A percentile compares a stretch with the other conserved stretches of the same genome.
phyloP scores from a whole-genome alignment of 2,113 vertebrate genomes.

The Sinocyclocheilus grahami region DNA sequence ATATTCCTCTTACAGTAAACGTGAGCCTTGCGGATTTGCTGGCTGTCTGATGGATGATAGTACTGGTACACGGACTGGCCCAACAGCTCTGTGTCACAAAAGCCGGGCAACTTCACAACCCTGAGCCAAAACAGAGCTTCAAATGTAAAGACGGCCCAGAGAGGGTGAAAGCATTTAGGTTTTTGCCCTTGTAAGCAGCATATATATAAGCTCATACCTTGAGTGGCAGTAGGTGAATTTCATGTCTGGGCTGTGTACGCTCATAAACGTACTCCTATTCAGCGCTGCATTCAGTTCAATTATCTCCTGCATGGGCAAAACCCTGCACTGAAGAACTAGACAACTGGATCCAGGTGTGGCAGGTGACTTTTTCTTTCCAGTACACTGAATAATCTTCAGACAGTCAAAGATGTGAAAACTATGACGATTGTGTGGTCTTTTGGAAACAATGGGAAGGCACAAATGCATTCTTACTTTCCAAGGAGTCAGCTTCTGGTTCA shows the following conservation, averaged over 20 bases:
- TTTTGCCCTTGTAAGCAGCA: background rate
- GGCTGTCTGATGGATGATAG: conserved; percentile 60
- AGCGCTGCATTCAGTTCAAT: conserved; percentile 36
- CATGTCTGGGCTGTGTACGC: conserved; percentile 63
- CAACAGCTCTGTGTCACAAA: conserved; percentile 56
- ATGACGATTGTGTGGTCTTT: background rate
- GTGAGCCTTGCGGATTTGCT: conserved; percentile 57
- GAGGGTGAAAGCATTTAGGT: background rate
- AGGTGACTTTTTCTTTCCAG: conserved; percentile 48
- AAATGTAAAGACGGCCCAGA: background rate
- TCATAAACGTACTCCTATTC: conserved; percentile 56
- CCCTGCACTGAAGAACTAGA: conserved; percentile 60
- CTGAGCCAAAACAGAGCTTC: conserved; percentile 41
- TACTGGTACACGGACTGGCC: conserved; percentile 65
- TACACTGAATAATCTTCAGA: conserved; percentile 63
- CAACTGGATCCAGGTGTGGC: conserved; percentile 35
- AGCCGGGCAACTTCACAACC: conserved; percentile 61
- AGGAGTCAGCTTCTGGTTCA: conserved; percentile 51
- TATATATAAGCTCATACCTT: conserved; percentile 50
- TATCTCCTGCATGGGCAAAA: conserved; percentile 50
- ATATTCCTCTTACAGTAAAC: conserved; percentile 55
- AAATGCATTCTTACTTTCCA: conserved; percentile 60
- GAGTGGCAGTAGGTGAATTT: conserved; percentile 63
- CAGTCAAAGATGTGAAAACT: background rate
- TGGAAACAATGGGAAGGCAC: conserved; percentile 13